Evolutionary conservation across 92 coral and sea anemone species (phyloP).

Genomic region (Porites evermanni): DNA sequence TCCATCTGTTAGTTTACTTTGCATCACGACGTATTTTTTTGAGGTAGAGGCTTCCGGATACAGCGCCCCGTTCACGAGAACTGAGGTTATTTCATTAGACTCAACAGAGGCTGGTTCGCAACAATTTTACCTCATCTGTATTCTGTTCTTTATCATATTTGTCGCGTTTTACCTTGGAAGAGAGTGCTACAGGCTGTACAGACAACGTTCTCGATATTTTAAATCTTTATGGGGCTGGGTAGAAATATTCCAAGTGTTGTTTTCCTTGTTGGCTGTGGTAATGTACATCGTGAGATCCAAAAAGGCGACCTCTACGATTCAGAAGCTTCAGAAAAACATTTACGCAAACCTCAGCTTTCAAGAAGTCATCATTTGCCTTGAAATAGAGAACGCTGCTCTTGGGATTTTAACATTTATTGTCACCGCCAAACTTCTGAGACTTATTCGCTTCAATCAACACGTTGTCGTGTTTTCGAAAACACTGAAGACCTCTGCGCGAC

Average conservation of each 20-base stretch:
- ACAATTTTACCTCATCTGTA: constrained; percentile 73
- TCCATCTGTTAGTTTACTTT: constrained; percentile 61
- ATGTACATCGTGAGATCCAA: constrained; percentile 62
- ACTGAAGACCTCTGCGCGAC: constrained; percentile 38
- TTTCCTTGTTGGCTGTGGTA: constrained; percentile 56
- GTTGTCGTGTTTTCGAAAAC: constrained; percentile 65
- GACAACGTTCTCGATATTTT: constrained; percentile 51
- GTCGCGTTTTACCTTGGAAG: constrained; percentile 53
- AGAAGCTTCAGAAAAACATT: constrained; percentile 58
- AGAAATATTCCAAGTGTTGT: constrained; percentile 61
- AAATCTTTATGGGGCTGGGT: constrained; percentile 74
- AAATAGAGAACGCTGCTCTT: constrained; percentile 66
- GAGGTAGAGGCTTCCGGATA: constrained; percentile 67
- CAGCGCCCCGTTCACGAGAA: constrained; percentile 47
- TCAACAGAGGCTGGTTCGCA: constrained; percentile 48
- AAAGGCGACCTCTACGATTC: constrained; percentile 56
- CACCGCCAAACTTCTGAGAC: constrained; percentile 61
- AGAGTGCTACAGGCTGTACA: constrained; percentile 58
- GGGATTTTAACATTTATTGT: constrained; percentile 69
- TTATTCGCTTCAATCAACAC: constrained; percentile 78
- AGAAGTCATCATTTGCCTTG: constrained; percentile 50
- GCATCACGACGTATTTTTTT: constrained; percentile 61
- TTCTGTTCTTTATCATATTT: constrained; percentile 66
- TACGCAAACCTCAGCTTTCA: constrained; percentile 71
- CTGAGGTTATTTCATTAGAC: constrained; percentile 65